phyloP scores from a whole-genome alignment of 53 echinoderm and acorn worm genomes.

The Holothuria scabra region DNA sequence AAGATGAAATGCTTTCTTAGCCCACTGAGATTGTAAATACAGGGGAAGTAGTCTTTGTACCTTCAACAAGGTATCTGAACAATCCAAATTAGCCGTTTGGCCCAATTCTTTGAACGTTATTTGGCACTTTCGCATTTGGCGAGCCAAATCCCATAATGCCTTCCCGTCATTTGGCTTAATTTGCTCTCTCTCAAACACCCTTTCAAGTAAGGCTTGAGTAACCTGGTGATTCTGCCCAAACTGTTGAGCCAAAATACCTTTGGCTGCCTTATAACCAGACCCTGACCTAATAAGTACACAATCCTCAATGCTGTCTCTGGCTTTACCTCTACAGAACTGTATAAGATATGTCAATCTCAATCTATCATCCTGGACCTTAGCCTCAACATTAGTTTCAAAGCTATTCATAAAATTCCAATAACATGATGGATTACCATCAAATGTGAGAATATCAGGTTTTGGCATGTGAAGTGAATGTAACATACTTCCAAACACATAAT shows the following conservation, averaged over 20 bases:
- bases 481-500: no score
- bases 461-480: constrained; percentile 52
- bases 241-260: constrained; percentile 44
- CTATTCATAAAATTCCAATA: constrained; percentile 51
- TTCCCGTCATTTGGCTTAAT: constrained; percentile 56
- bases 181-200: constrained; percentile 37
- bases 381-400: constrained; percentile 54
- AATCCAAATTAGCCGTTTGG: constrained; percentile 46
- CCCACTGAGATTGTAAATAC: constrained; percentile 20
- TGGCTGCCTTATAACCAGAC: constrained; percentile 41
- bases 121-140: constrained; percentile 58
- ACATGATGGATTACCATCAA: constrained; percentile 56
- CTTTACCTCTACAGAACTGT: constrained; percentile 62
- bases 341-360: constrained; percentile 51
- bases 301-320: constrained; percentile 52
- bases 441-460: constrained; percentile 57
- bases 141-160: constrained; percentile 54
- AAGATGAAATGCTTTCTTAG: constrained; percentile 11
- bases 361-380: constrained; percentile 26
- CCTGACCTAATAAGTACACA: constrained; percentile 48
- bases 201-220: constrained; percentile 3
- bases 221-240: constrained; percentile 56
- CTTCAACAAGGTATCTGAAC: constrained; percentile 20
- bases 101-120: constrained; percentile 39
- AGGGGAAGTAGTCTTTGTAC: background rate